These are phyloP conservation scores for Salticus scenicus DNA, from an alignment of 2,888 invertebrate genomes.

Conservation along the genomic window DNA sequence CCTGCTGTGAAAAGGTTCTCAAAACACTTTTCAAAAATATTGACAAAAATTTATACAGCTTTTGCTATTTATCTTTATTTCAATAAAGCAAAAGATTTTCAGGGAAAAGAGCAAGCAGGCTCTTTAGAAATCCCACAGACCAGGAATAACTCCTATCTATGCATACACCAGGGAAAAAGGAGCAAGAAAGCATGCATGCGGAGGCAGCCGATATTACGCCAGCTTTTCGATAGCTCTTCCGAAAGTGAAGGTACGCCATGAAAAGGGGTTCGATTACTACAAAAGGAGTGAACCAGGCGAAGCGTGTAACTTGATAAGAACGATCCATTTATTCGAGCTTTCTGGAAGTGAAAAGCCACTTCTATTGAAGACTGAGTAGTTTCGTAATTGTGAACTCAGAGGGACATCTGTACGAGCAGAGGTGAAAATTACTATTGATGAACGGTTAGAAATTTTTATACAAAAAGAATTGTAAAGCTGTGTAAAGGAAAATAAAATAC, in stretches of 20 bases:
- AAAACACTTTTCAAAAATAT: neutral
- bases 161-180: constrained; percentile 14
- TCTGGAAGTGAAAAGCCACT: constrained; percentile 1
- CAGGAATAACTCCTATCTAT: constrained; percentile 14
- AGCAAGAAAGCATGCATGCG: neutral
- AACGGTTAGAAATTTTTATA: neutral
- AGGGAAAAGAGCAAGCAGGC: constrained; percentile 1
- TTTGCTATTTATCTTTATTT: neutral
- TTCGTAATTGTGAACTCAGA: neutral
- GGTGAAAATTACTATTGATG: neutral
- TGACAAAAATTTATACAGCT: neutral
- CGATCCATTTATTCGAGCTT: constrained; percentile 58
- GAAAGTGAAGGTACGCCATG: constrained; percentile 4
- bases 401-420: neutral
- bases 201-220: neutral
- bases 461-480: no score
- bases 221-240: constrained; percentile 5
- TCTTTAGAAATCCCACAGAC: constrained; percentile 13
- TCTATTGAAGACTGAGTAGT: neutral
- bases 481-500: no score
- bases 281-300: constrained; percentile 9
- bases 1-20: no score
- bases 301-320: constrained; percentile 57
- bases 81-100: neutral
- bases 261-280: constrained; percentile 10